phyloP scores from a whole-genome alignment of 2,113 vertebrate species.

The Lucifuga dentata region DNA sequence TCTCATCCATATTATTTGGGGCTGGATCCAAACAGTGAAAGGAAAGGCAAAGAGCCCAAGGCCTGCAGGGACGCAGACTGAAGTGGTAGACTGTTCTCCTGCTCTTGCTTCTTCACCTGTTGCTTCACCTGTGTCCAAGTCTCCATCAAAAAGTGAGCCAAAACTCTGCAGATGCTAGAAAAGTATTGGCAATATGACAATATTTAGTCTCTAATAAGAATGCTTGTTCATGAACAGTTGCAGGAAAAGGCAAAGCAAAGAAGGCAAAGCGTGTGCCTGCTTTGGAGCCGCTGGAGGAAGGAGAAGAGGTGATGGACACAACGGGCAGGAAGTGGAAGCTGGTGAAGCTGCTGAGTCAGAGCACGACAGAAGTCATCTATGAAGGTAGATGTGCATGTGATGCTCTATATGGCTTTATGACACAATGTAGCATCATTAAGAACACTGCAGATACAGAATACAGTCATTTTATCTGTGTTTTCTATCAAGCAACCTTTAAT shows the following conservation, averaged over 20 bases:
- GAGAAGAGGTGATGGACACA: slow-evolving; percentile 76
- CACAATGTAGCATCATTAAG: too few relatives aligned
- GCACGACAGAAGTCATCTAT: slow-evolving; percentile 73
- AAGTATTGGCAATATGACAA: too few relatives aligned
- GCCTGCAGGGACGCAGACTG: slow-evolving; percentile 19
- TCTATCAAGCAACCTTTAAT: too few relatives aligned
- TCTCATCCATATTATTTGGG: background rate
- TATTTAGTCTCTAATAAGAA: too few relatives aligned
- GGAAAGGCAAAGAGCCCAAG: slow-evolving; percentile 49
- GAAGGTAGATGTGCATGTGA: too few relatives aligned
- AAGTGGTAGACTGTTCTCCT: slow-evolving; percentile 2
- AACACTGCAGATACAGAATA: too few relatives aligned
- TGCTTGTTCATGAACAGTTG: too few relatives aligned
- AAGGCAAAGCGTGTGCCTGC: slow-evolving; percentile 52
- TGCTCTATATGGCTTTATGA: too few relatives aligned
- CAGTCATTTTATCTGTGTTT: too few relatives aligned
- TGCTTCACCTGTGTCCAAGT: slow-evolving; percentile 48
- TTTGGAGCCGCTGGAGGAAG: slow-evolving; percentile 75
- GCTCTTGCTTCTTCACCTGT: background rate
- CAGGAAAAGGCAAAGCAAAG: slow-evolving; percentile 72
- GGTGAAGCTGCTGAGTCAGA: slow-evolving; percentile 72
- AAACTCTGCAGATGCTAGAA: too few relatives aligned
- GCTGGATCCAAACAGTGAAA: slow-evolving; percentile 41
- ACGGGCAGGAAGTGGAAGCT: slow-evolving; percentile 80
- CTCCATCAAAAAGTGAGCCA: slow-evolving; percentile 63